Evolutionary conservation across 2,797 vertebrate species (phyloP).

Genomic region (Propithecus perrieri): DNA sequence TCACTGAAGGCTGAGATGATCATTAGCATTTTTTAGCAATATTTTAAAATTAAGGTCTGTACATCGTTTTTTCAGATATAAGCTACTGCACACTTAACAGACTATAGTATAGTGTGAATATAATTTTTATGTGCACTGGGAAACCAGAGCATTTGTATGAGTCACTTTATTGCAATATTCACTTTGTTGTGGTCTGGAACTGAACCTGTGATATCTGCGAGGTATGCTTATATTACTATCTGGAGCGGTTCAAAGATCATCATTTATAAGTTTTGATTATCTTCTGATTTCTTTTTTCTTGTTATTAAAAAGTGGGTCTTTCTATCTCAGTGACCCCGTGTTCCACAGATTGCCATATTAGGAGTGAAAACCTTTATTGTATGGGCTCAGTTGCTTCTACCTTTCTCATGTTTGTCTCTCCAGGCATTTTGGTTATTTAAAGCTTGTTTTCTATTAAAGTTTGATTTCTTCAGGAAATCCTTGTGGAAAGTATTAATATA

Average conservation of each 20-base stretch:
- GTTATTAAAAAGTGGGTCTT: neutral
- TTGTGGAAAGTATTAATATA: neutral
- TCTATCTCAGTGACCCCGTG: neutral
- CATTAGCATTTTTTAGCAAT: too few relatives aligned
- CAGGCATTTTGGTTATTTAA: neutral
- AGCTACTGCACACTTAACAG: neutral
- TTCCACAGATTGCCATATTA: accelerated
- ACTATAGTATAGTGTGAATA: neutral
- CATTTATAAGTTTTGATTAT: neutral
- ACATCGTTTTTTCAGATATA: neutral
- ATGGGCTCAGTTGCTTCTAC: neutral
- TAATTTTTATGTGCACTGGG: neutral
- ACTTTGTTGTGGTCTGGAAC: neutral
- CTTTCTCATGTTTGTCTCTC: neutral
- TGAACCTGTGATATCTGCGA: neutral
- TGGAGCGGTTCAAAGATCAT: neutral
- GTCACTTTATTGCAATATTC: neutral
- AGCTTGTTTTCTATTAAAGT: neutral
- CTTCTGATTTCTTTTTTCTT: neutral
- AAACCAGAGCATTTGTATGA: neutral
- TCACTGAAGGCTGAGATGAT: too few relatives aligned
- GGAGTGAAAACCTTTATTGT: neutral
- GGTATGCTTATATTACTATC: neutral
- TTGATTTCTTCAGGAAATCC: neutral
- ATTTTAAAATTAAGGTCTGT: neutral